phyloP scores from a whole-genome alignment of 1,140 invertebrate species.

The Carcinoscorpius rotundicauda region DNA sequence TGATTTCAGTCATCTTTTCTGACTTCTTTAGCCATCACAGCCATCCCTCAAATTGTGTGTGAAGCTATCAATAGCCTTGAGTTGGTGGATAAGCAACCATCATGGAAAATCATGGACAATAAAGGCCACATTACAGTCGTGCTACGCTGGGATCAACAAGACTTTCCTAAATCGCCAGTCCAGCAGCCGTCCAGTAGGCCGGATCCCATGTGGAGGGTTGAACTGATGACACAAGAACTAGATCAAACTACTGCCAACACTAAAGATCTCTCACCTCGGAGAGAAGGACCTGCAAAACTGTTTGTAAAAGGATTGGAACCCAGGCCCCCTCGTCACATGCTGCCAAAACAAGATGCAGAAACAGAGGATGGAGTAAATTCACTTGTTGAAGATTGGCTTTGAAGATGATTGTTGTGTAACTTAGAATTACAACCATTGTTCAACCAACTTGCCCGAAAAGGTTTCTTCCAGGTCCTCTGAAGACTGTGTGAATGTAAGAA shows the following conservation, averaged over 20 bases:
- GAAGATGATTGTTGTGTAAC: constrained; percentile 66
- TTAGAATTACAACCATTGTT: too few relatives aligned
- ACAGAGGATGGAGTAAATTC: constrained; percentile 48
- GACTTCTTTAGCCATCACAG: constrained; percentile 59
- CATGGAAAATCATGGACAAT: constrained; percentile 95
- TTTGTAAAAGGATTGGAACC: constrained; percentile 20
- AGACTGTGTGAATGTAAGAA: constrained; percentile 54
- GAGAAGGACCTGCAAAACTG: constrained; percentile 22
- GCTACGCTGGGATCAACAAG: constrained; percentile 71
- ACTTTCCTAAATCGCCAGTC: constrained; percentile 23
- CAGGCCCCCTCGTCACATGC: constrained; percentile 16
- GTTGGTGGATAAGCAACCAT: constrained; percentile 84
- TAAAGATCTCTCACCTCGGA: not conserved
- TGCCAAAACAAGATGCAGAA: constrained; percentile 6
- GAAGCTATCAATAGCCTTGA: constrained; percentile 87
- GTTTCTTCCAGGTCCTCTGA: too few relatives aligned
- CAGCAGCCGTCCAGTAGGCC: not conserved
- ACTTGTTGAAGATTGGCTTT: constrained; percentile 67
- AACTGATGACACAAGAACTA: constrained; percentile 16
- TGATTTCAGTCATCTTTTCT: too few relatives aligned
- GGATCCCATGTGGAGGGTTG: constrained; percentile 20
- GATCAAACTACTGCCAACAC: not conserved
- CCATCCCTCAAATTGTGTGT: constrained; percentile 90
- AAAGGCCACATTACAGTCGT: constrained; percentile 86
- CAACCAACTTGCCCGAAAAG: too few relatives aligned